Conservation (phyloP, 2,113 vertebrate genomes). For the Ifrita kowaldi region DNA sequence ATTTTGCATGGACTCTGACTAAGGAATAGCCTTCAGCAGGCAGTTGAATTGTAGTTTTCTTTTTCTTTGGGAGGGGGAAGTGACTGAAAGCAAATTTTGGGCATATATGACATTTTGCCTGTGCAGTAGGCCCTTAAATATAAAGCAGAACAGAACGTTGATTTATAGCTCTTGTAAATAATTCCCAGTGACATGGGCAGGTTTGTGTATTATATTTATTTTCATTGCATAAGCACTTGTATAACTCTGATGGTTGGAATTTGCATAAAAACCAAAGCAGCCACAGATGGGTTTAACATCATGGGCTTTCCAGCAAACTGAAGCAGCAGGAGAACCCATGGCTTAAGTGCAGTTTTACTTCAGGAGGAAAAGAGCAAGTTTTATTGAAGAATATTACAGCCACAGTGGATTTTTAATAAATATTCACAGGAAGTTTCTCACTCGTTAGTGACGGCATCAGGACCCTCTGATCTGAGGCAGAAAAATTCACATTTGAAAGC, state of each 20-base stretch:
- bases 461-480: neutral
- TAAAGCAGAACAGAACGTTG: neutral
- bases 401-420: neutral
- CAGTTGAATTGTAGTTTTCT: neutral
- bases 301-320: neutral
- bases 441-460: neutral
- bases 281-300: neutral
- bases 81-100: conserved; percentile 10
- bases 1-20: conserved; percentile 38
- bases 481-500: neutral
- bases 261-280: neutral
- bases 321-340: neutral
- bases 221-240: conserved; percentile 22
- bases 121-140: neutral
- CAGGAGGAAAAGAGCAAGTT: neutral
- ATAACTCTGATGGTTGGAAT: neutral
- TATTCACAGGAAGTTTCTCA: neutral
- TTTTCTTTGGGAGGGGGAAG: neutral
- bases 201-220: neutral
- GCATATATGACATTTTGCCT: conserved; percentile 3
- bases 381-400: neutral
- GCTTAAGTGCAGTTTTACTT: neutral
- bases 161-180: neutral
- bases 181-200: neutral
- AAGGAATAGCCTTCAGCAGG: conserved; percentile 38